phyloP scores from a whole-genome alignment of 2,888 invertebrate species.

The Clanis bilineata region DNA sequence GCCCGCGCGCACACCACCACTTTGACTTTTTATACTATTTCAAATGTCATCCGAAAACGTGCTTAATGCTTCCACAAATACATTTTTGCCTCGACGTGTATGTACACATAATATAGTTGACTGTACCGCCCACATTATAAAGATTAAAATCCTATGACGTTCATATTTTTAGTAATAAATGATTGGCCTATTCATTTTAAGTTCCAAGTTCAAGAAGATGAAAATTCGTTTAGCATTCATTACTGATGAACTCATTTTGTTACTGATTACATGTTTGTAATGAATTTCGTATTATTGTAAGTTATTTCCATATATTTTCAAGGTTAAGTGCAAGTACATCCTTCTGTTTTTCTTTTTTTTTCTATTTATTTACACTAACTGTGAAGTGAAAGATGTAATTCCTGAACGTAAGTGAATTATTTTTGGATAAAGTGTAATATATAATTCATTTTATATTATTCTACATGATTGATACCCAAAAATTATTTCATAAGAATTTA shows the following conservation, averaged over 20 bases:
- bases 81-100: background rate
- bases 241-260: background rate
- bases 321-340: background rate
- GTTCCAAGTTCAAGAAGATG: slow-evolving; percentile 12
- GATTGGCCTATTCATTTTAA: background rate
- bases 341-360: background rate
- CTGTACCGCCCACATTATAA: background rate
- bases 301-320: slow-evolving; percentile 1
- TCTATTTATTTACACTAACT: background rate
- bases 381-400: background rate
- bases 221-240: slow-evolving; percentile 6
- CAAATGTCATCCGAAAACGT: slow-evolving; percentile 18
- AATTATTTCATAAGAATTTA: too few relatives aligned
- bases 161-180: background rate
- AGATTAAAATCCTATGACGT: background rate
- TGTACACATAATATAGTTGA: background rate
- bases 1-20: slow-evolving; percentile 7
- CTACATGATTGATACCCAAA: too few relatives aligned
- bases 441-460: too few relatives aligned
- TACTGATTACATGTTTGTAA: background rate
- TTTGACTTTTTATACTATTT: slow-evolving; percentile 19
- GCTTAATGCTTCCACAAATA: slow-evolving; percentile 12
- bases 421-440: too few relatives aligned
- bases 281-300: background rate
- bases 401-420: background rate